phyloP scores from a whole-genome alignment of 2,797 vertebrate genomes.

The Lateolabrax maculatus region DNA sequence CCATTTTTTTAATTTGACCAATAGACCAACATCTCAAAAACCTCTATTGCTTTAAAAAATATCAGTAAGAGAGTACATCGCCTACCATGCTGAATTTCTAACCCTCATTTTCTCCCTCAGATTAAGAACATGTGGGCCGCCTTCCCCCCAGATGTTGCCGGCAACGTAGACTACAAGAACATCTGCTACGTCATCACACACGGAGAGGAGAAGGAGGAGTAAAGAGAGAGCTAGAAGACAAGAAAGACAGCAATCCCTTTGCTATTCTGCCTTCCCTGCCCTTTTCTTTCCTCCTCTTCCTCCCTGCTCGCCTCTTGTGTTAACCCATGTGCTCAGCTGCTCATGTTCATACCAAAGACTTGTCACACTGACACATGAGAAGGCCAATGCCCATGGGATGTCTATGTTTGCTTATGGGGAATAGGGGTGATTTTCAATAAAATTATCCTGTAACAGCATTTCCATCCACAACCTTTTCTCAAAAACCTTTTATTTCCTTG shows the following conservation, averaged over 20 bases:
- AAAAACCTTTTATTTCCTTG: constrained; percentile 55
- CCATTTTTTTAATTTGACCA: no score
- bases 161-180: constrained; percentile 94
- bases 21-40: background rate
- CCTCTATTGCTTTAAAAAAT: background rate
- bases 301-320: constrained; percentile 62
- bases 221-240: constrained; percentile 75
- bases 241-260: constrained; percentile 78
- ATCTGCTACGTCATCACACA: constrained; percentile 94
- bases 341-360: constrained; percentile 76
- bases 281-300: constrained; percentile 64
- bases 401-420: constrained; percentile 84
- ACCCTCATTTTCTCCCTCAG: constrained; percentile 41
- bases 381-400: constrained; percentile 52
- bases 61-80: background rate
- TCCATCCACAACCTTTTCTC: constrained; percentile 69
- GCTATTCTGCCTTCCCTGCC: constrained; percentile 68
- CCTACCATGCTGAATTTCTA: background rate
- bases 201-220: constrained; percentile 94
- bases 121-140: constrained; percentile 91
- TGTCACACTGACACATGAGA: constrained; percentile 62
- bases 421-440: constrained; percentile 85
- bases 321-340: constrained; percentile 69
- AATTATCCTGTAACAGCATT: constrained; percentile 77
- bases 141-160: constrained; percentile 89